Conservation (phyloP, 2,797 vertebrate species). For the Mus caroli region DNA sequence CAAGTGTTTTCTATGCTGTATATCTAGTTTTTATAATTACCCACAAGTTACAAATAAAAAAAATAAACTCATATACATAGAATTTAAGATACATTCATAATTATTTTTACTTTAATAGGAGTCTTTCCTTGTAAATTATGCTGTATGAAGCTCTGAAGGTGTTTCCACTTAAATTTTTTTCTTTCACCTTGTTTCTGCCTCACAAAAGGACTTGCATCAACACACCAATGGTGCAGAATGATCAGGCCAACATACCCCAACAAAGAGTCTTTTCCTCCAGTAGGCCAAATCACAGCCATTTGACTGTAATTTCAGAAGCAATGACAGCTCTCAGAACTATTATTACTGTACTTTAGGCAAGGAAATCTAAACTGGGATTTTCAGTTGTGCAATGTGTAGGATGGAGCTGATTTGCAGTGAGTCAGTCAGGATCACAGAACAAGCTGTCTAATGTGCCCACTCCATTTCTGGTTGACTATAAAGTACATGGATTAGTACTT, state of each 20-base stretch:
- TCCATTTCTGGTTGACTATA: conserved; percentile 65
- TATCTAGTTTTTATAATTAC: neutral
- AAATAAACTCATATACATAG: neutral
- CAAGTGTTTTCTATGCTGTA: neutral
- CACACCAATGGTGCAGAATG: conserved; percentile 24
- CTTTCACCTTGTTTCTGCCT: conserved; percentile 25
- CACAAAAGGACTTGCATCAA: conserved; percentile 16
- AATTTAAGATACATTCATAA: neutral
- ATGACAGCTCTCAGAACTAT: conserved; percentile 67
- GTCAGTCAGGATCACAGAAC: conserved; percentile 65
- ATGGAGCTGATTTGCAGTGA: conserved; percentile 65
- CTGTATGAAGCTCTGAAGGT: neutral
- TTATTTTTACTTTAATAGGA: neutral
- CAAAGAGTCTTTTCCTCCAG: conserved; percentile 60
- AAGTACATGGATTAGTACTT: conserved; percentile 69
- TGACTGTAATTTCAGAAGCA: conserved; percentile 77
- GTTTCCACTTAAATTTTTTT: conserved; percentile 50
- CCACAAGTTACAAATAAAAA: conserved; percentile 46
- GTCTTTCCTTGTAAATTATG: neutral
- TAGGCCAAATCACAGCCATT: conserved; percentile 69
- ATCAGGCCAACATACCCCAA: conserved; percentile 58
- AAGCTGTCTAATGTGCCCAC: conserved; percentile 58
- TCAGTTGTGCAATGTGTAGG: conserved; percentile 23
- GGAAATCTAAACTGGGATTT: conserved; percentile 71
- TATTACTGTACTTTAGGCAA: conserved; percentile 72